Evolutionary conservation across 1,140 invertebrate species (phyloP).

Genomic region (Leptinotarsa lineolata): DNA sequence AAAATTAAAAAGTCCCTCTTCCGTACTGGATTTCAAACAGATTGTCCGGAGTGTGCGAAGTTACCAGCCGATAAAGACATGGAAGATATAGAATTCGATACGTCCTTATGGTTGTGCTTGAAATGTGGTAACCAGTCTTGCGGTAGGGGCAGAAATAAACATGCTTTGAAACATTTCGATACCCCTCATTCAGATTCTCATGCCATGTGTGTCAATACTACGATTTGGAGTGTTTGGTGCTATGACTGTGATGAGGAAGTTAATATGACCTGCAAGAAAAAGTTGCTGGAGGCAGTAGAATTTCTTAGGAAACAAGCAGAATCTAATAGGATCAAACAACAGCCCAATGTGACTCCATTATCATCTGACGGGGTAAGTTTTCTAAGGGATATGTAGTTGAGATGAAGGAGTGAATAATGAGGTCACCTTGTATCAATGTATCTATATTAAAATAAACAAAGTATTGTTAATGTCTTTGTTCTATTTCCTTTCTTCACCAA

Average conservation of each 20-base stretch:
- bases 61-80: slow-evolving; percentile 47
- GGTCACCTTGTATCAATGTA: too few species aligned
- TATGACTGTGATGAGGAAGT: slow-evolving; percentile 69
- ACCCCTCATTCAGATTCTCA: slow-evolving; percentile 78
- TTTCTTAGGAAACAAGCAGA: slow-evolving; percentile 62
- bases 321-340: slow-evolving; percentile 33
- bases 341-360: slow-evolving; percentile 23
- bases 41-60: slow-evolving; percentile 67
- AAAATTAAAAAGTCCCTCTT: slow-evolving; percentile 67
- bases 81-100: slow-evolving; percentile 59
- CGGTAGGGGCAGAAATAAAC: slow-evolving; percentile 69
- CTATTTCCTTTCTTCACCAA: too few species aligned
- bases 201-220: slow-evolving; percentile 72
- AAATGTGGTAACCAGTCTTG: slow-evolving; percentile 78
- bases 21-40: slow-evolving; percentile 60
- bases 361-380: slow-evolving; percentile 29
- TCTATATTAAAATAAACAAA: too few species aligned
- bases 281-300: slow-evolving; percentile 67
- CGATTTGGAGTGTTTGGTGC: slow-evolving; percentile 76
- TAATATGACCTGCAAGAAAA: slow-evolving; percentile 63
- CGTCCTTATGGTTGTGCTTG: slow-evolving; percentile 70
- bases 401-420: too few species aligned
- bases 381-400: too few species aligned
- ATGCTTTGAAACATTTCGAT: slow-evolving; percentile 77
- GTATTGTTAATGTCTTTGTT: too few species aligned